Conservation (phyloP, 2,888 invertebrate species). For the Oconnorella tubifera region DNA sequence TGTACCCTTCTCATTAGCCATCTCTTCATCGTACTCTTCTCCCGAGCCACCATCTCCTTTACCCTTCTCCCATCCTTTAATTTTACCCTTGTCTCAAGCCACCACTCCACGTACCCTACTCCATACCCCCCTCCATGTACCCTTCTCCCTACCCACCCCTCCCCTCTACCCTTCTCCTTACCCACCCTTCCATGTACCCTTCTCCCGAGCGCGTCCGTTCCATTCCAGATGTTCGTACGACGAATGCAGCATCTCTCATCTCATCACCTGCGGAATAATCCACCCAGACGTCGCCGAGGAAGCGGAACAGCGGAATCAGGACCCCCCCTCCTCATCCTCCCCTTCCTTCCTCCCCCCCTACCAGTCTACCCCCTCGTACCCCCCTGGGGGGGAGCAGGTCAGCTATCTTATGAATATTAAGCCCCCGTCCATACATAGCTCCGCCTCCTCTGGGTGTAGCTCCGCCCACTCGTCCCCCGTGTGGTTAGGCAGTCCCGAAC, state of each 20-base stretch:
- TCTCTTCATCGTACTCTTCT: too few relatives aligned
- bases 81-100: too few relatives aligned
- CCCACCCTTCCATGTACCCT: too few relatives aligned
- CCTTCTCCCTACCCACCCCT: too few relatives aligned
- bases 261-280: constrained; percentile 56
- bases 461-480: constrained; percentile 50
- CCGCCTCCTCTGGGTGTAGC: constrained; percentile 50
- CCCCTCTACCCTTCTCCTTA: too few relatives aligned
- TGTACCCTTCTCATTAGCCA: too few relatives aligned
- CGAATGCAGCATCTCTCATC: constrained; percentile 55
- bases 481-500: constrained; percentile 31
- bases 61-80: too few relatives aligned
- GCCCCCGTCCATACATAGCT: constrained; percentile 54
- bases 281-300: constrained; percentile 47
- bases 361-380: background rate
- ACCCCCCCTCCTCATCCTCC: background rate
- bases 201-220: too few relatives aligned
- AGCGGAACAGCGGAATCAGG: constrained; percentile 9
- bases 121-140: too few relatives aligned
- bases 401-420: constrained; percentile 50
- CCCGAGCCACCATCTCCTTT: too few relatives aligned
- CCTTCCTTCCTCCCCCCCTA: background rate
- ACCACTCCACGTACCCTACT: too few relatives aligned
- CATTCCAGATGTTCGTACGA: constrained; percentile 57
- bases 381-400: constrained; percentile 29